Conservation (phyloP, 2,113 vertebrate species). For the Centropus bengalensis region DNA sequence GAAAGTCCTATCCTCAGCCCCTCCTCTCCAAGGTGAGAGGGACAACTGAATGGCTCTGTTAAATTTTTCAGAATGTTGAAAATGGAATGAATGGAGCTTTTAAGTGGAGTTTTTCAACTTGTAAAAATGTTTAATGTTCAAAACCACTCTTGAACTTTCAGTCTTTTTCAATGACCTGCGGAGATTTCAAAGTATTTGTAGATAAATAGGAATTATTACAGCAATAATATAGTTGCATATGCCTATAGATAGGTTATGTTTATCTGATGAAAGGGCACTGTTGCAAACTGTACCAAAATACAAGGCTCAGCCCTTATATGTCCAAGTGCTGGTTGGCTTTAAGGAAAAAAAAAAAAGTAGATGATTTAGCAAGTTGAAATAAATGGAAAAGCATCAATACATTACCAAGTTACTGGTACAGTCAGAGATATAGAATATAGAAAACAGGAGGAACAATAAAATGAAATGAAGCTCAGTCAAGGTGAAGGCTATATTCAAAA, state of each 20-base stretch:
- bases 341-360: not conserved
- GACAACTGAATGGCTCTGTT: not conserved
- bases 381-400: not conserved
- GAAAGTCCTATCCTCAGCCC: not conserved
- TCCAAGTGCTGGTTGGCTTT: not conserved
- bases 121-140: not conserved
- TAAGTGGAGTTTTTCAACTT: not conserved
- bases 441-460: conserved; percentile 2
- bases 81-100: not conserved
- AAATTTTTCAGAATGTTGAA: not conserved
- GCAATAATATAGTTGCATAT: not conserved
- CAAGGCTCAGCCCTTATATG: not conserved
- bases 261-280: not conserved
- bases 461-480: not conserved
- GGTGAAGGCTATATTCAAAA: not conserved
- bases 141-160: not conserved
- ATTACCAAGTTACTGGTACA: not conserved
- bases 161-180: not conserved
- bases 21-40: not conserved
- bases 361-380: not conserved
- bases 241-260: not conserved
- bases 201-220: not conserved
- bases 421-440: not conserved
- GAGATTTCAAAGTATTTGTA: not conserved
- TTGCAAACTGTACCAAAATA: not conserved